Percentiles rank a stretch among this genome's conserved stretches.
phyloP scores from a whole-genome alignment of 2,888 invertebrate genomes.

The Antheraea yamamai region DNA sequence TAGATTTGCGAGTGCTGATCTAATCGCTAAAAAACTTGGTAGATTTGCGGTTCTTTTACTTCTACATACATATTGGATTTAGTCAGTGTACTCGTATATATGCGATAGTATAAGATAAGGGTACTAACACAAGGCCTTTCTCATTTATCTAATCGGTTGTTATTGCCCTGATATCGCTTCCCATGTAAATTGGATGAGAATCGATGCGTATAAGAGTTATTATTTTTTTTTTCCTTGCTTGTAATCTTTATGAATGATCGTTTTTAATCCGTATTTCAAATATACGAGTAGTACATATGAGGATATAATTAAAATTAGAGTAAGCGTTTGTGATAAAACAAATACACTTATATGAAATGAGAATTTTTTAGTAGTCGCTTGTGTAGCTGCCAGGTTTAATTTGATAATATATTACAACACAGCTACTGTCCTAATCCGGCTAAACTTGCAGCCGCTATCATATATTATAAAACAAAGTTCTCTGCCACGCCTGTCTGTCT shows the following conservation, averaged over 20 bases:
- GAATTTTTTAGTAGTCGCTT: not conserved
- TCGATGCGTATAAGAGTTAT: not conserved
- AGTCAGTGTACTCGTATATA: constrained; percentile 26
- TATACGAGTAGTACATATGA: not conserved
- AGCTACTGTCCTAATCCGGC: too few relatives aligned
- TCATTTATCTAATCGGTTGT: constrained; percentile 46
- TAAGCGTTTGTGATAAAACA: not conserved
- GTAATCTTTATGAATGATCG: not conserved
- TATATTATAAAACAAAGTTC: too few relatives aligned
- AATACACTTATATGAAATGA: not conserved
- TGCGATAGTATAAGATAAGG: constrained; percentile 32
- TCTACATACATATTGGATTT: constrained; percentile 26
- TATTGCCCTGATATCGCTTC: constrained; percentile 36
- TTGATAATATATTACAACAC: too few relatives aligned
- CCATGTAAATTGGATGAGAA: constrained; percentile 22
- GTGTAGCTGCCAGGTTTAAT: too few relatives aligned
- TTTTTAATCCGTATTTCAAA: not conserved
- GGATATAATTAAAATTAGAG: not conserved
- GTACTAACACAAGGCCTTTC: constrained; percentile 34
- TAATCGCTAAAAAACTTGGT: constrained; percentile 15
- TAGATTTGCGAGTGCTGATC: constrained; percentile 3
- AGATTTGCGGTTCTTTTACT: constrained; percentile 14
- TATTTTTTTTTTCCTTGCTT: not conserved
- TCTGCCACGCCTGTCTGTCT: too few relatives aligned
- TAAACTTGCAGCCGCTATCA: too few relatives aligned